Conservation (phyloP, 2,888 invertebrate genomes). For the Aspidiotus rigidus region DNA sequence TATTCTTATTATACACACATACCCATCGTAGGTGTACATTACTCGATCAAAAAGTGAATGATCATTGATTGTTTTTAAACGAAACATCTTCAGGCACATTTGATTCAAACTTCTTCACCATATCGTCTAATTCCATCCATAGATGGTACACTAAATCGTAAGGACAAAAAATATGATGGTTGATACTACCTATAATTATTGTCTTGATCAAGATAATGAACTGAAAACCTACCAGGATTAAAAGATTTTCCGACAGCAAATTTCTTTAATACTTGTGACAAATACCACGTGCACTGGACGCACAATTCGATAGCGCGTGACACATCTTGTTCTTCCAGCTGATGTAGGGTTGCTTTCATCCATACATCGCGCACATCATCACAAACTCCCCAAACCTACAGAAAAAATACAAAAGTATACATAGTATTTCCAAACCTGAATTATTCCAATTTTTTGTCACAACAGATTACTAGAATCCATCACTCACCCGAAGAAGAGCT, state of each 20-base stretch:
- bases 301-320: conserved; percentile 12
- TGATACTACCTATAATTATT: too few relatives aligned
- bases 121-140: conserved; percentile 16
- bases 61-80: background rate
- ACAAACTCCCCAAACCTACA: conserved; percentile 20
- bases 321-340: conserved; percentile 13
- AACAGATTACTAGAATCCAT: background rate
- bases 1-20: too few relatives aligned
- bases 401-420: background rate
- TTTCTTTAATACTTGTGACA: conserved; percentile 17
- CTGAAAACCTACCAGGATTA: conserved; percentile 16
- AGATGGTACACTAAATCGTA: conserved; percentile 13
- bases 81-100: conserved; percentile 18
- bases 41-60: too few relatives aligned
- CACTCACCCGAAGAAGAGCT: conserved; percentile 13
- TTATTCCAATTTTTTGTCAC: too few relatives aligned
- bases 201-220: too few relatives aligned
- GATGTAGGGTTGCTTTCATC: conserved; percentile 4
- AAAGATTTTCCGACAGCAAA: conserved; percentile 4
- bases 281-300: conserved; percentile 19
- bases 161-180: background rate
- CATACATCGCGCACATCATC: conserved; percentile 13
- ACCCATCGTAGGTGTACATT: too few relatives aligned
- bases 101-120: conserved; percentile 6
- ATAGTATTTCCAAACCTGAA: too few relatives aligned